A percentile compares a stretch with the other conserved stretches of the same genome.
Conservation (phyloP, 2,888 invertebrate species). For the Thymelicus lineola region DNA sequence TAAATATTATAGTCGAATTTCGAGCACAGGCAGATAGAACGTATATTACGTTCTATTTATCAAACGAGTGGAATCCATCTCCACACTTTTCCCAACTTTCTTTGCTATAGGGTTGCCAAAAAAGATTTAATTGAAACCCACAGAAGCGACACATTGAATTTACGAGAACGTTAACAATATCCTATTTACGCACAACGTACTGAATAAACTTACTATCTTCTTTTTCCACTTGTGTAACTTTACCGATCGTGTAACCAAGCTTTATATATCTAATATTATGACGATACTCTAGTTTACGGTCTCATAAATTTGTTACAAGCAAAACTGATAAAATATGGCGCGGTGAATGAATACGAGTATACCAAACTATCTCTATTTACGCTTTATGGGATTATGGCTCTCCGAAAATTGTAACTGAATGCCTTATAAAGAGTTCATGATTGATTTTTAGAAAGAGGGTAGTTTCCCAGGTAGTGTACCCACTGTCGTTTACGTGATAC, state of each 20-base stretch:
- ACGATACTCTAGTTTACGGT: neutral
- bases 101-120: neutral
- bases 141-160: neutral
- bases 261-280: neutral
- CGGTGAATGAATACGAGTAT: no score
- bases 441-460: no score
- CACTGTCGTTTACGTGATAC: no score
- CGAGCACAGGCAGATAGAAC: no score
- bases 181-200: neutral
- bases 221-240: neutral
- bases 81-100: neutral
- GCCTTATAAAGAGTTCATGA: no score
- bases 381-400: no score
- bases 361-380: no score
- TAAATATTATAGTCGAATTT: no score
- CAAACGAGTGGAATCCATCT: neutral
- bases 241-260: neutral
- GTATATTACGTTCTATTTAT: neutral
- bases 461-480: no score
- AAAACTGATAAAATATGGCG: neutral
- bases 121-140: neutral
- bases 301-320: neutral
- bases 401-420: no score
- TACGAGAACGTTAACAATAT: neutral
- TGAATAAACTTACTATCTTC: conserved; percentile 1